Percentiles rank a stretch among this genome's conserved stretches.
These are phyloP conservation scores for Hofmannophila pseudospretella DNA, from an alignment of 2,888 invertebrate species.

Conservation along the genomic window DNA sequence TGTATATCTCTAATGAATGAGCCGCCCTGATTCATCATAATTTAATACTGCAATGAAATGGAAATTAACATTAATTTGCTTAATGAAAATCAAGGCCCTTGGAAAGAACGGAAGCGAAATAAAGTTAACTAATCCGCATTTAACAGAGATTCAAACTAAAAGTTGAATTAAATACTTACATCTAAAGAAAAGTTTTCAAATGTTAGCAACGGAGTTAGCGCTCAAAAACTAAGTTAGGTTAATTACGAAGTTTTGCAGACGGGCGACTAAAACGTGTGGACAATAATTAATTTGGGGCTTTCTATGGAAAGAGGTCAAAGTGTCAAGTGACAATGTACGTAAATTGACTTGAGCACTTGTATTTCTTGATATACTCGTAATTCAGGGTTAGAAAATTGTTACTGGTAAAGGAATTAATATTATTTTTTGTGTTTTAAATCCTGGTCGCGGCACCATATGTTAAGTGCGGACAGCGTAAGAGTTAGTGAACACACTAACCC, in stretches of 20 bases:
- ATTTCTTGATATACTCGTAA: too few species aligned
- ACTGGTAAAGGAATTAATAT: too few species aligned
- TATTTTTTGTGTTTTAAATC: too few species aligned
- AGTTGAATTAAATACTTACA: conserved; percentile 1
- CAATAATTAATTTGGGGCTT: neutral
- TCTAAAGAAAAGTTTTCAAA: neutral
- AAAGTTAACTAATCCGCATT: conserved; percentile 5
- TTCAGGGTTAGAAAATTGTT: too few species aligned
- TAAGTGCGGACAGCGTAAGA: too few species aligned
- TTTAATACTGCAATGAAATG: conserved; percentile 24
- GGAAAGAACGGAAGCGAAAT: neutral
- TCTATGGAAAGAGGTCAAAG: too few species aligned
- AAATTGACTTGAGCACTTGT: too few species aligned
- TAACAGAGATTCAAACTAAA: conserved; percentile 1
- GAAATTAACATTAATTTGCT: conserved; percentile 22
- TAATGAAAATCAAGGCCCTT: conserved; percentile 17
- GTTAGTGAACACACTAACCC: too few species aligned
- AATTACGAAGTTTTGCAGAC: neutral
- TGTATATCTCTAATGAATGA: neutral
- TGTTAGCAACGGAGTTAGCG: conserved; percentile 1
- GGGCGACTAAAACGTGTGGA: neutral
- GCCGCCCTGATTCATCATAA: conserved; percentile 14
- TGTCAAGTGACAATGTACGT: too few species aligned
- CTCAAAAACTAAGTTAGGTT: conserved; percentile 1
- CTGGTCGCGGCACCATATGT: neutral